These are phyloP conservation scores for Cercocebus atys DNA, from an alignment of 2,113 vertebrate species.

Conservation along the genomic window DNA sequence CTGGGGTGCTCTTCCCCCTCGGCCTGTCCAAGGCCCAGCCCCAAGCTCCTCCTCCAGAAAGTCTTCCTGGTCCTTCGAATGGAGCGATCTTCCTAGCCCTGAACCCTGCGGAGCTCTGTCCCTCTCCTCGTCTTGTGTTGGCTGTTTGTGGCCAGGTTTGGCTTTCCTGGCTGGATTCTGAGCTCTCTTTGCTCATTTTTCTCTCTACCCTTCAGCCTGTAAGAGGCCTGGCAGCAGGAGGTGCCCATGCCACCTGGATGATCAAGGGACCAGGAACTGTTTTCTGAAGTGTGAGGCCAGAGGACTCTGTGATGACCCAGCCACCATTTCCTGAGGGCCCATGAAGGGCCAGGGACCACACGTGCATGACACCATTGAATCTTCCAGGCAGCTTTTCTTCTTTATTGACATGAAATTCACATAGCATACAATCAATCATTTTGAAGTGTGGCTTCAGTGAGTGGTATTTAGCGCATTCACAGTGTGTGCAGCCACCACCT, in stretches of 20 bases:
- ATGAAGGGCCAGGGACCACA: neutral
- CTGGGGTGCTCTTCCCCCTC: neutral
- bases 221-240: neutral
- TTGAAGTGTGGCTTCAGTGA: neutral
- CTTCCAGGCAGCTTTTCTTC: neutral
- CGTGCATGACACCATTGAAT: neutral
- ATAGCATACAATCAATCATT: too few relatives aligned
- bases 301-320: neutral
- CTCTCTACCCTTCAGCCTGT: neutral
- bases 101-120: neutral
- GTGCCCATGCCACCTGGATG: neutral
- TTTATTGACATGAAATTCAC: neutral
- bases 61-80: neutral
- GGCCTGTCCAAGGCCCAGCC: neutral
- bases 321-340: neutral
- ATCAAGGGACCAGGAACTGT: neutral
- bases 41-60: neutral
- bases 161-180: neutral
- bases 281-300: neutral
- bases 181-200: neutral
- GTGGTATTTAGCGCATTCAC: neutral
- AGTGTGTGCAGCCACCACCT: neutral
- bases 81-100: neutral
- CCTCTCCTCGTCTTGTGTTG: neutral
- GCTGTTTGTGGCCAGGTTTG: too few relatives aligned